Conservation (phyloP, 1,140 invertebrate species). For the Drosophila lacertosa region DNA sequence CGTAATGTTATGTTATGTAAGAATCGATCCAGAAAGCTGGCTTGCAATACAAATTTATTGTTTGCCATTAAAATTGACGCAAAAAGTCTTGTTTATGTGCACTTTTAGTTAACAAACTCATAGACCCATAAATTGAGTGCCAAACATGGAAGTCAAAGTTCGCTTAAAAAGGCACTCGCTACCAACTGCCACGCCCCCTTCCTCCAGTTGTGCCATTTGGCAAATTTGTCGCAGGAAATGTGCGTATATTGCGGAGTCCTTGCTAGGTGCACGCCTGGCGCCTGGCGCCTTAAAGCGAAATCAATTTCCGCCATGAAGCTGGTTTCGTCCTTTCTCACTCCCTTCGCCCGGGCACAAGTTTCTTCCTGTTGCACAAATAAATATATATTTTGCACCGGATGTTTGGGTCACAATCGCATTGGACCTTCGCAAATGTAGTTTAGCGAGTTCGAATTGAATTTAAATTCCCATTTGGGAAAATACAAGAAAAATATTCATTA, state of each 20-base stretch:
- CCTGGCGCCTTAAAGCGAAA: constrained; percentile 68
- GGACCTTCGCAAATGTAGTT: constrained; percentile 20
- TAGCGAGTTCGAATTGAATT: constrained; percentile 13
- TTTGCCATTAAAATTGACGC: constrained; percentile 72
- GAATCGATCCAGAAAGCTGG: constrained; percentile 21
- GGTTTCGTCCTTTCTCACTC: constrained; percentile 33
- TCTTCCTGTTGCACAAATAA: constrained; percentile 81
- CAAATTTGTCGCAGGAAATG: constrained; percentile 81
- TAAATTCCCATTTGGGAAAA: neutral
- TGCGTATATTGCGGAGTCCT: constrained; percentile 50
- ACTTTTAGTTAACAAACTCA: constrained; percentile 80
- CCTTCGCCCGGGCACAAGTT: constrained; percentile 53
- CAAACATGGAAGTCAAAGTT: constrained; percentile 77
- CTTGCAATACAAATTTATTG: constrained; percentile 53
- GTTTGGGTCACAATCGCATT: constrained; percentile 75
- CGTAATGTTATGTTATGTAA: constrained; percentile 34
- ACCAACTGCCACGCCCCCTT: constrained; percentile 19
- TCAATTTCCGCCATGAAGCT: constrained; percentile 74
- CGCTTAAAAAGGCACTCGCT: constrained; percentile 61
- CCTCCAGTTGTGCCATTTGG: constrained; percentile 38
- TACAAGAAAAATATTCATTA: neutral
- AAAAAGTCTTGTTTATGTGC: constrained; percentile 73
- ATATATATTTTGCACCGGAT: constrained; percentile 79
- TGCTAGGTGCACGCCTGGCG: constrained; percentile 43
- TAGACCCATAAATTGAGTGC: constrained; percentile 79